phyloP scores from a whole-genome alignment of 2,113 vertebrate species.

The Cryptoleucopteryx plumbea region DNA sequence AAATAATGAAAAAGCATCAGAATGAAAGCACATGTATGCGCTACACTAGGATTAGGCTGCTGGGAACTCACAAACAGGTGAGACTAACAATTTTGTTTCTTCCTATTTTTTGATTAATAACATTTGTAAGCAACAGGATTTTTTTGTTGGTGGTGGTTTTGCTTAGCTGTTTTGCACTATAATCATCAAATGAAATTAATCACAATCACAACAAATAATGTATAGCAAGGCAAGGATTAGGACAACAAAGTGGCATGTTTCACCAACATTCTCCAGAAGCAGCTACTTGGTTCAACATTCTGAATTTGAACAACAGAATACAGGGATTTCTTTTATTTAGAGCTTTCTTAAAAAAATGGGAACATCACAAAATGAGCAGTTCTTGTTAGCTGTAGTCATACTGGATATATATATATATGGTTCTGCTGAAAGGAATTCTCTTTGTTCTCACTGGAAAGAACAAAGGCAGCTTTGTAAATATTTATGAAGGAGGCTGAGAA shows the following conservation, averaged over 20 bases:
- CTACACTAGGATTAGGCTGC: background rate
- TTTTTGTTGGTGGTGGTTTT: background rate
- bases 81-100: background rate
- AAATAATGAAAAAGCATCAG: background rate
- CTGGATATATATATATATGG: background rate
- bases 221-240: background rate
- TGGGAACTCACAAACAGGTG: background rate
- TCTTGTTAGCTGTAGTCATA: background rate
- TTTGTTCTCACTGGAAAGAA: background rate
- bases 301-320: background rate
- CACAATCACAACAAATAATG: background rate
- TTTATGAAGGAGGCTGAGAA: background rate
- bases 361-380: constrained; percentile 8
- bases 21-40: background rate
- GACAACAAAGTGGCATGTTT: background rate
- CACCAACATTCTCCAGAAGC: background rate
- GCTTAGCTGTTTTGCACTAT: background rate
- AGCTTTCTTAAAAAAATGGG: constrained; percentile 18
- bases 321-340: constrained; percentile 10
- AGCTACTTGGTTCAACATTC: background rate
- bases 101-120: background rate
- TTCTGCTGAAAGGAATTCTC: background rate
- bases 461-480: constrained; percentile 8
- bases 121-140: background rate
- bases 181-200: background rate